phyloP scores from a whole-genome alignment of 2,797 vertebrate genomes.

The Thripadectes ignobilis region DNA sequence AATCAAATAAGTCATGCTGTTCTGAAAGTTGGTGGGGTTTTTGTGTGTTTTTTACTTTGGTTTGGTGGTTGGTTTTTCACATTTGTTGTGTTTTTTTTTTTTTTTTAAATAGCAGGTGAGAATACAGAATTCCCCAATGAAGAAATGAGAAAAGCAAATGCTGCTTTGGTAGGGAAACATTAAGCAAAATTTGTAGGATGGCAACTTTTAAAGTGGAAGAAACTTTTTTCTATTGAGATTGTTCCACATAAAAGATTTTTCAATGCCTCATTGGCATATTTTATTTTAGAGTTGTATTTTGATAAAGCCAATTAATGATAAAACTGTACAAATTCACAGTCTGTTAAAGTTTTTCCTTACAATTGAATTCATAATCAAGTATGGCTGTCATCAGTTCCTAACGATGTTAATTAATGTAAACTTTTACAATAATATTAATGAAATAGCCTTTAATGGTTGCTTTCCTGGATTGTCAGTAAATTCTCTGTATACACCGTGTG shows the following conservation, averaged over 20 bases:
- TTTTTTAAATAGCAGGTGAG: not conserved
- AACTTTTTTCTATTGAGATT: not conserved
- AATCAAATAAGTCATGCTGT: not conserved
- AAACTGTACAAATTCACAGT: not conserved
- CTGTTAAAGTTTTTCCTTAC: not conserved
- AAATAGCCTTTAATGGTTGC: not conserved
- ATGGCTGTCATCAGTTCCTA: not conserved
- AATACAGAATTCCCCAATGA: not conserved
- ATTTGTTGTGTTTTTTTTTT: not conserved
- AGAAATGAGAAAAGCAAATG: not conserved
- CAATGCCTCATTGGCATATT: not conserved
- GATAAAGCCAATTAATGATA: not conserved
- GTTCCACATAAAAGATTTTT: not conserved
- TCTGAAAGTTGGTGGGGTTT: fast-evolving
- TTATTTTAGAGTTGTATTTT: not conserved
- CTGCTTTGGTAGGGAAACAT: not conserved
- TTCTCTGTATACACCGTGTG: not conserved
- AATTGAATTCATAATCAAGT: not conserved
- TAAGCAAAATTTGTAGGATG: not conserved
- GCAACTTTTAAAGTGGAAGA: not conserved
- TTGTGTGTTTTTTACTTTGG: not conserved
- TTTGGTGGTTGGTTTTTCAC: not conserved
- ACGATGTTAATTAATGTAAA: not conserved
- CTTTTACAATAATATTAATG: not conserved
- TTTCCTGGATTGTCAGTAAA: not conserved